phyloP scores from a whole-genome alignment of 2,888 invertebrate species.

The Apodemia hepburni region DNA sequence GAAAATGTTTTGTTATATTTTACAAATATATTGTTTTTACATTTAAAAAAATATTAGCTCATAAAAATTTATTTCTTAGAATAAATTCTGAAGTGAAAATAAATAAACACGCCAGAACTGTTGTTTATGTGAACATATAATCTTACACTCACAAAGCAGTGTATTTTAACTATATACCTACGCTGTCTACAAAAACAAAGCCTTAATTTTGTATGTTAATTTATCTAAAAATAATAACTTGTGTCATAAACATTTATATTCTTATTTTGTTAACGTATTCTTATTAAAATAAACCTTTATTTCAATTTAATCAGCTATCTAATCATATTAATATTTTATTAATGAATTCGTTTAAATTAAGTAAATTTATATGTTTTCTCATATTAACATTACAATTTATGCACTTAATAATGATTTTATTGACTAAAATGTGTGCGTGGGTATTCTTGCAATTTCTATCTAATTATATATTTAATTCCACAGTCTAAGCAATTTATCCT shows the following conservation, averaged over 20 bases:
- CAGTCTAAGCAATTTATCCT: slow-evolving; percentile 49
- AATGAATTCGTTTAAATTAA: neutral
- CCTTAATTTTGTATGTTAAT: neutral
- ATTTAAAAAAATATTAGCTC: neutral
- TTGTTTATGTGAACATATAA: neutral
- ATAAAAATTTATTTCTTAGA: neutral
- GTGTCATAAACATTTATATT: slow-evolving; percentile 5
- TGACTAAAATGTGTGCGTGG: slow-evolving; percentile 52
- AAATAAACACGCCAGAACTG: no score
- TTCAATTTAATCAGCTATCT: neutral
- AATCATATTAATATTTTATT: neutral
- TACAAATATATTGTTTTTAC: neutral
- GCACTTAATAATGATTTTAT: slow-evolving; percentile 35
- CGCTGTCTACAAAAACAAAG: slow-evolving; percentile 1
- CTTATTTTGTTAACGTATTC: slow-evolving; percentile 9
- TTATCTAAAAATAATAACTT: neutral
- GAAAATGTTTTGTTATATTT: slow-evolving; percentile 5
- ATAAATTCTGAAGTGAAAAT: no score
- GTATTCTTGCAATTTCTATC: slow-evolving; percentile 51
- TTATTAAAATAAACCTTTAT: slow-evolving; percentile 12
- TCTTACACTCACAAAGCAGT: neutral
- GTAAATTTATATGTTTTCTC: neutral
- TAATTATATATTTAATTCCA: slow-evolving; percentile 36
- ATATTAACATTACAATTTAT: slow-evolving; percentile 14
- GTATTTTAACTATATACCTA: no score